A percentile compares a stretch with the other conserved stretches of the same genome.
Conservation (phyloP, 2,888 invertebrate genomes). For the Ypsolopha sequella region DNA sequence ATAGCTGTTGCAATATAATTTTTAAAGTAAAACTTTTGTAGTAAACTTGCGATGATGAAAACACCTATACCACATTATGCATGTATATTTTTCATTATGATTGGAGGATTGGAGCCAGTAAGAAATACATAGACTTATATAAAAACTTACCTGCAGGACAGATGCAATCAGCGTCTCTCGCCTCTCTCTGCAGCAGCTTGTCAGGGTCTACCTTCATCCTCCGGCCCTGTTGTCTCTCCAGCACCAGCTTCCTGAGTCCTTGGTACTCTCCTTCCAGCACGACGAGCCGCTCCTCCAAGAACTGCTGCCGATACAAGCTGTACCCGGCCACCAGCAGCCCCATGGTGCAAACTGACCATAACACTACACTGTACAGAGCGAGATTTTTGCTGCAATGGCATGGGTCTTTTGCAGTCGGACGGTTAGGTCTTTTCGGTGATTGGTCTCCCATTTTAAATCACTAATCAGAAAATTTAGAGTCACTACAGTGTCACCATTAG, state of each 20-base stretch:
- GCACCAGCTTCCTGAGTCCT: conserved; percentile 16
- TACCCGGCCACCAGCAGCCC: conserved; percentile 45
- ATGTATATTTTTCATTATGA: too few relatives aligned
- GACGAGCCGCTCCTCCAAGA: conserved; percentile 45
- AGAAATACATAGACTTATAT: too few relatives aligned
- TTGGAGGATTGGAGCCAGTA: too few relatives aligned
- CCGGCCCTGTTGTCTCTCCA: not conserved
- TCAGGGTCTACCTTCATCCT: conserved; percentile 15
- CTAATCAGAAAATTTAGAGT: not conserved
- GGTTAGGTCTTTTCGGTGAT: not conserved
- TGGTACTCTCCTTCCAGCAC: conserved; percentile 38
- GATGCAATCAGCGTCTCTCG: conserved; percentile 52
- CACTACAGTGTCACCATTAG: not conserved
- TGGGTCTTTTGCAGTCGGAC: not conserved
- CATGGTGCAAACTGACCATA: conserved; percentile 55
- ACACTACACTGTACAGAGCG: conserved; percentile 47
- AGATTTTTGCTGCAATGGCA: conserved; percentile 20
- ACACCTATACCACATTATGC: too few relatives aligned
- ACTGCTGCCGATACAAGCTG: conserved; percentile 47
- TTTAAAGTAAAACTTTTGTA: too few relatives aligned
- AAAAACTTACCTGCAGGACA: conserved; percentile 54
- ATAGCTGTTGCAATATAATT: too few relatives aligned
- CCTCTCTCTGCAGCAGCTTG: conserved; percentile 32
- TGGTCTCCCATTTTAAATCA: not conserved
- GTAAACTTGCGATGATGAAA: too few relatives aligned